Evolutionary conservation across 2,113 vertebrate species (phyloP).

Genomic region (Pelodiscus sinensis): DNA sequence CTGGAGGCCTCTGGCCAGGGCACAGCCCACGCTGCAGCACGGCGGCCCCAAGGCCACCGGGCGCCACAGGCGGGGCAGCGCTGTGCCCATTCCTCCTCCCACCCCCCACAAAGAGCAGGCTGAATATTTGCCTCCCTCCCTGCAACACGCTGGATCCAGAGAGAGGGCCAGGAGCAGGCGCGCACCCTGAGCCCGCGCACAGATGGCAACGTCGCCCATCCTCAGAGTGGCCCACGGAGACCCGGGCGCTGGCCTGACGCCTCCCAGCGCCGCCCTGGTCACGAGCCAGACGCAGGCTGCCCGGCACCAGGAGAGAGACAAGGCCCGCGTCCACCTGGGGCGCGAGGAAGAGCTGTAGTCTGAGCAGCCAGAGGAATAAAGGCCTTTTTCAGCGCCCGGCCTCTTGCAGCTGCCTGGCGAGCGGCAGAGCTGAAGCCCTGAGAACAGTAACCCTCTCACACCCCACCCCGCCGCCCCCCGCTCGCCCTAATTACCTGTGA

Average conservation of each 20-base stretch:
- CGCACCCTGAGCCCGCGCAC: neutral
- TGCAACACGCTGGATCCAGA: fast-evolving
- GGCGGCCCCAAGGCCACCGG: neutral
- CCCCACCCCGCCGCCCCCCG: constrained; percentile 71
- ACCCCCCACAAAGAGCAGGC: neutral
- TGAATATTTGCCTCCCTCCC: neutral
- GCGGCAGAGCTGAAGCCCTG: constrained; percentile 76
- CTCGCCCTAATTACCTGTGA: constrained; percentile 82
- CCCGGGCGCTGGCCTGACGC: neutral
- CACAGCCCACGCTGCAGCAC: neutral
- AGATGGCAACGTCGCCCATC: fast-evolving
- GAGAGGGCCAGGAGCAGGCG: neutral
- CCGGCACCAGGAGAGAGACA: neutral
- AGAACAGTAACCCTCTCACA: constrained; percentile 84
- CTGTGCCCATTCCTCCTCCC: neutral
- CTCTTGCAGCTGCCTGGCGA: constrained; percentile 83
- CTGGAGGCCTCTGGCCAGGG: fast-evolving
- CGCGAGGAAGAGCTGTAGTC: constrained; percentile 38
- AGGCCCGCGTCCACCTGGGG: neutral
- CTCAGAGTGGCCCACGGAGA: neutral
- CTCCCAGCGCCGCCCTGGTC: fast-evolving
- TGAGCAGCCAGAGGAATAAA: constrained; percentile 76
- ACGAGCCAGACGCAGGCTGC: neutral
- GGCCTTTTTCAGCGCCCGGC: constrained; percentile 80
- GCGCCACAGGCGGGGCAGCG: neutral